These are phyloP conservation scores for Solenopsis invicta DNA, from an alignment of 1,140 invertebrate genomes.

Conservation along the genomic window DNA sequence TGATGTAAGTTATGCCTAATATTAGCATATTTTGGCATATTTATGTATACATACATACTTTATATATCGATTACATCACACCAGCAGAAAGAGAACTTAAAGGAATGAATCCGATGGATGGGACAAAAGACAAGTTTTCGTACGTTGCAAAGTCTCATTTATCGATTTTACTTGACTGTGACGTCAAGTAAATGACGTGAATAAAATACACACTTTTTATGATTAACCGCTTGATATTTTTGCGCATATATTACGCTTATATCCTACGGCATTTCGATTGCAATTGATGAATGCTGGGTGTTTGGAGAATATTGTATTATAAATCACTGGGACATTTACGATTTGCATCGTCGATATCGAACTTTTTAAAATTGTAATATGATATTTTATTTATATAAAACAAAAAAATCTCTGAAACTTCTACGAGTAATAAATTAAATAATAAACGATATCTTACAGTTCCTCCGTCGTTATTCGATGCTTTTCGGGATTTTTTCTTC, in stretches of 20 bases:
- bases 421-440: neutral
- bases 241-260: neutral
- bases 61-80: neutral
- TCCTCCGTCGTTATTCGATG: neutral
- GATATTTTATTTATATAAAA: conserved; percentile 4
- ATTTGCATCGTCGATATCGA: neutral
- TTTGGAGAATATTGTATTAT: neutral
- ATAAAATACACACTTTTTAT: conserved; percentile 4
- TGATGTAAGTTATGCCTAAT: conserved; percentile 53
- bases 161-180: neutral
- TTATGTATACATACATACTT: neutral
- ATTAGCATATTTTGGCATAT: conserved; percentile 45
- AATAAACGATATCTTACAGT: neutral
- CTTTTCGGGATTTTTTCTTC: neutral
- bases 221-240: neutral
- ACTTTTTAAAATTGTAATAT: neutral
- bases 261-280: neutral
- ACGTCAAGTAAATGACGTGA: too few species aligned
- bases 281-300: neutral
- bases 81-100: neutral
- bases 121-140: neutral
- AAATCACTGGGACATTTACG: neutral
- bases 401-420: neutral
- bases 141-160: neutral
- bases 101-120: neutral